Percentiles rank a stretch among this genome's conserved stretches.
These are phyloP conservation scores for Holcopasites calliopsidis DNA, from an alignment of 1,140 invertebrate species.

Conservation along the genomic window DNA sequence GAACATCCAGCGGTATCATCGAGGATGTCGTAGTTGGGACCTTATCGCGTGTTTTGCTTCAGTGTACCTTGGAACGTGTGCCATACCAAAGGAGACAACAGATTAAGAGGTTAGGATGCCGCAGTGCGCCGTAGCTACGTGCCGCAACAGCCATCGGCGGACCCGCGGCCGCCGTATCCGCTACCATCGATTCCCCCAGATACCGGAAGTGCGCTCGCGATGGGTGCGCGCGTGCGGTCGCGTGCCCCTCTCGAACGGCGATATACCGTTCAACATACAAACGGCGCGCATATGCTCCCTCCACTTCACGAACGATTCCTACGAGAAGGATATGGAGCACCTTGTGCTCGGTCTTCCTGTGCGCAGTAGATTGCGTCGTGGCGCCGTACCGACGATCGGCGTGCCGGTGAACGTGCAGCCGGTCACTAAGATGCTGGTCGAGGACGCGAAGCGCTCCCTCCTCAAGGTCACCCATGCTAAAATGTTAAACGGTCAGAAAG, in stretches of 20 bases:
- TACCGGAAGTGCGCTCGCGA: constrained; percentile 78
- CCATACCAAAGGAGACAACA: constrained; percentile 36
- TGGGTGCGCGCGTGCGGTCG: constrained; percentile 81
- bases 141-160: constrained; percentile 81
- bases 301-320: constrained; percentile 81
- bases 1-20: constrained; percentile 1
- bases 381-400: constrained; percentile 80
- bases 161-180: constrained; percentile 81
- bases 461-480: constrained; percentile 74
- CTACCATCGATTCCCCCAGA: constrained; percentile 82
- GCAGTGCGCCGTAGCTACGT: constrained; percentile 82
- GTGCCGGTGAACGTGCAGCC: constrained; percentile 79
- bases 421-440: constrained; percentile 76
- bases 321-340: constrained; percentile 82
- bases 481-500: constrained; percentile 58
- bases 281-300: constrained; percentile 82
- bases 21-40: constrained; percentile 33
- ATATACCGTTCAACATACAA: constrained; percentile 79
- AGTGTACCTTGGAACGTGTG: constrained; percentile 2
- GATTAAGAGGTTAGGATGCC: constrained; percentile 76
- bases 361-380: constrained; percentile 79
- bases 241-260: constrained; percentile 75
- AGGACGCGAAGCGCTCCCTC: constrained; percentile 76
- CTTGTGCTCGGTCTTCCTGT: constrained; percentile 81
- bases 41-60: constrained; percentile 4